Conservation (phyloP, 2,888 invertebrate genomes). For the Drosophila cyrtoloma region DNA sequence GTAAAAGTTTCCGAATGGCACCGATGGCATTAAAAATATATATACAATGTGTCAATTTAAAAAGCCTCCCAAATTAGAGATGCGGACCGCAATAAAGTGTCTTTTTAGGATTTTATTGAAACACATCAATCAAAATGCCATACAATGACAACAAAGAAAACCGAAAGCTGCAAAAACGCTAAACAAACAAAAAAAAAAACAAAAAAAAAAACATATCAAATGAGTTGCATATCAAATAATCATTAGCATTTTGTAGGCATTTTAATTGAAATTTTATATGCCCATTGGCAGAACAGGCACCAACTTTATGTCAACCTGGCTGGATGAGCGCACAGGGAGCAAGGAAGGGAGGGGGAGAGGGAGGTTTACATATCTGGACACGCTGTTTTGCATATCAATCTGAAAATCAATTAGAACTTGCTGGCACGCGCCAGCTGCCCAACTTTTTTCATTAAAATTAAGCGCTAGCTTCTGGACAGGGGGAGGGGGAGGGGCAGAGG, state of each 20-base stretch:
- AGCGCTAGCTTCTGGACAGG: constrained; percentile 39
- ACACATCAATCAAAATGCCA: constrained; percentile 28
- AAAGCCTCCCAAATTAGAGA: not conserved
- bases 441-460: constrained; percentile 75
- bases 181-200: not conserved
- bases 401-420: constrained; percentile 81
- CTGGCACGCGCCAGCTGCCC: constrained; percentile 62
- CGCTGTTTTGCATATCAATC: constrained; percentile 80
- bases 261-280: constrained; percentile 76
- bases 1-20: not conserved
- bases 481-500: not conserved
- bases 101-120: not conserved
- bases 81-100: constrained; percentile 1
- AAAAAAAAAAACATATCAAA: constrained; percentile 57
- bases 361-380: constrained; percentile 40
- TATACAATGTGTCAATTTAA: not conserved
- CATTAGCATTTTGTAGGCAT: constrained; percentile 68
- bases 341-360: not conserved
- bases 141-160: constrained; percentile 4
- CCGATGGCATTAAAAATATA: not conserved
- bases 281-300: constrained; percentile 23
- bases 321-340: constrained; percentile 19
- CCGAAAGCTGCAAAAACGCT: not conserved
- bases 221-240: constrained; percentile 67
- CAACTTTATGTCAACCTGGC: constrained; percentile 62